Percentiles rank a stretch among this genome's conserved stretches.
Evolutionary conservation across 2,113 vertebrate species (phyloP).

Genomic region (Tragelaphus scriptus): DNA sequence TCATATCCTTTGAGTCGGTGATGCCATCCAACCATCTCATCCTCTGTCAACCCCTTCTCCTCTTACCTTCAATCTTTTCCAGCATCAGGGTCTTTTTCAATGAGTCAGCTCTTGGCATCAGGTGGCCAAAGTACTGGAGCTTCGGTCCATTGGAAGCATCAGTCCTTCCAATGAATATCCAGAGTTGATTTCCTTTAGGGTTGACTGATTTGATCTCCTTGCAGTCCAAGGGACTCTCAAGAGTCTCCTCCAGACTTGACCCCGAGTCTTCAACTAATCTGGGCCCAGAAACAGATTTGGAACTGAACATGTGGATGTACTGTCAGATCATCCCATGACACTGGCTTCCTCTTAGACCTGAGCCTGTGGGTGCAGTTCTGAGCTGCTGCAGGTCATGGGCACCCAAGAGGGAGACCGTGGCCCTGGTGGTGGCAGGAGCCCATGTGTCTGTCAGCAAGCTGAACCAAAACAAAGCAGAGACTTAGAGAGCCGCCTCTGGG

Average conservation of each 20-base stretch:
- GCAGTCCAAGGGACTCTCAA: neutral
- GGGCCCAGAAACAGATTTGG: neutral
- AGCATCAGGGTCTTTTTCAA: neutral
- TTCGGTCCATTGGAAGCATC: neutral
- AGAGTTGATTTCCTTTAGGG: neutral
- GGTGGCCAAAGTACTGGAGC: neutral
- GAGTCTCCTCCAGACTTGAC: neutral
- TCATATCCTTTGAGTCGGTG: neutral
- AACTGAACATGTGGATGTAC: fast-evolving
- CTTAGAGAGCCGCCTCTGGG: fast-evolving
- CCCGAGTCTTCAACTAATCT: fast-evolving
- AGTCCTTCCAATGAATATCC: neutral
- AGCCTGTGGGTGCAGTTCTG: neutral
- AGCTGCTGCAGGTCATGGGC: neutral
- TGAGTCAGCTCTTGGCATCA: neutral
- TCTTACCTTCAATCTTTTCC: neutral
- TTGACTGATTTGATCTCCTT: neutral
- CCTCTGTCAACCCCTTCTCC: neutral
- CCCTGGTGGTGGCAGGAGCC: neutral
- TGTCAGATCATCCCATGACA: neutral
- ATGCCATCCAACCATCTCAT: neutral
- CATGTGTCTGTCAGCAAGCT: fast-evolving
- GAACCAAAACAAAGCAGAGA: neutral
- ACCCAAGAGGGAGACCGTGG: fast-evolving
- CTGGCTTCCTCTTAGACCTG: neutral